A percentile compares a stretch with the other conserved stretches of the same genome.
phyloP scores from a whole-genome alignment of 2,113 vertebrate species.

The Butorides virescens region DNA sequence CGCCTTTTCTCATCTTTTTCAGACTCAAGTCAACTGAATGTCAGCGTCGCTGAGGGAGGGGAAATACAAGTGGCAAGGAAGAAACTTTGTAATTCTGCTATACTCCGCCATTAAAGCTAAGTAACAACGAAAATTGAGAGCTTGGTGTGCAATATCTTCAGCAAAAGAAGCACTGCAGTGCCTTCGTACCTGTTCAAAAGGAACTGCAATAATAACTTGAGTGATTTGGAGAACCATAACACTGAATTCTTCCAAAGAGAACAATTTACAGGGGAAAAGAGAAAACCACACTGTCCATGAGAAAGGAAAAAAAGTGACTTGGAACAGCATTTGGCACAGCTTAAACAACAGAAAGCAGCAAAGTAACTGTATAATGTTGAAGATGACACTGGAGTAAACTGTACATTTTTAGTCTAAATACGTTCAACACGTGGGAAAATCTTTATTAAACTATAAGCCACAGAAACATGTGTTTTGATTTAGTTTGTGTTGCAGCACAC shows the following conservation, averaged over 20 bases:
- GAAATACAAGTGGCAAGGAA: neutral
- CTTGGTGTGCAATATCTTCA: neutral
- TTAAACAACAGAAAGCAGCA: neutral
- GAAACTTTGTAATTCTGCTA: neutral
- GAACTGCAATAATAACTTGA: neutral
- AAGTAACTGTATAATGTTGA: neutral
- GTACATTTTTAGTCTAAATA: slow-evolving; percentile 33
- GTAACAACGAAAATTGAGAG: neutral
- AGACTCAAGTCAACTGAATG: neutral
- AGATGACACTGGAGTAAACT: slow-evolving; percentile 3
- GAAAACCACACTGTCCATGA: neutral
- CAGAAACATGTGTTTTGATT: slow-evolving; percentile 47
- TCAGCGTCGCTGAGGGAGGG: neutral
- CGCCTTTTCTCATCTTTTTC: neutral
- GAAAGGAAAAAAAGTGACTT: neutral
- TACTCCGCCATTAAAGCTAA: neutral
- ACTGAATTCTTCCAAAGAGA: neutral
- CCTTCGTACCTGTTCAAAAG: neutral
- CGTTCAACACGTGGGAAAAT: slow-evolving; percentile 18
- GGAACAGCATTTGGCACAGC: neutral
- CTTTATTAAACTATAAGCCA: slow-evolving; percentile 16
- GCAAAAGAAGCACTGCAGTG: neutral
- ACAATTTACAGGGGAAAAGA: neutral
- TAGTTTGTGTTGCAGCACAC: neutral
- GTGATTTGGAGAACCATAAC: neutral